phyloP scores from a whole-genome alignment of 1,140 invertebrate species.

The Heliconius nattereri region DNA sequence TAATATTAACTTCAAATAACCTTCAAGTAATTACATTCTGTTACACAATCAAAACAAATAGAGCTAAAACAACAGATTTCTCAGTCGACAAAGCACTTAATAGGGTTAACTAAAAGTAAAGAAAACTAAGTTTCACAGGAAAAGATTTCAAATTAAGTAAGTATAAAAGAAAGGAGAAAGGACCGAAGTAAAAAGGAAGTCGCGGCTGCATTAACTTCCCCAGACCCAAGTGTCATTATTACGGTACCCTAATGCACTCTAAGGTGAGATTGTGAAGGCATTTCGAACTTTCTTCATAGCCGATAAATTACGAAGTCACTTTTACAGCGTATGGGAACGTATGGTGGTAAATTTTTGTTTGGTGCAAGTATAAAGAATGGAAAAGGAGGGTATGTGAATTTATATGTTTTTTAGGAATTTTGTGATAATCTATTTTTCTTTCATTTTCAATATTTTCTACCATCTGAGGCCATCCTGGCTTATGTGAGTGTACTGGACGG shows the following conservation, averaged over 20 bases:
- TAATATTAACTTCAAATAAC: not conserved
- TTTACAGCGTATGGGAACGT: constrained; percentile 73
- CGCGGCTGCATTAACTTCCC: constrained; percentile 32
- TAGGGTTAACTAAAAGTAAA: constrained; percentile 12
- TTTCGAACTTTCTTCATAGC: constrained; percentile 69
- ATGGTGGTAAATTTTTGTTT: constrained; percentile 64
- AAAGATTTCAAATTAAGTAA: constrained; percentile 8
- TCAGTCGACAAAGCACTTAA: constrained; percentile 18
- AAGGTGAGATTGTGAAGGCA: constrained; percentile 64
- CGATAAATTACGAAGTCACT: constrained; percentile 79
- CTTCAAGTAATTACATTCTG: not conserved
- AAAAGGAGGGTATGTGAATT: no score
- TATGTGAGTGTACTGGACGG: no score
- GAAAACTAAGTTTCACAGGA: constrained; percentile 13
- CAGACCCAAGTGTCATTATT: constrained; percentile 40
- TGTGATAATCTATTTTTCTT: no score
- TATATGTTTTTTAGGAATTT: no score
- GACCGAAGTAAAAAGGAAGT: constrained; percentile 27
- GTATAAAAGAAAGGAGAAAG: constrained; percentile 14
- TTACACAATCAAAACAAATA: constrained; percentile 10
- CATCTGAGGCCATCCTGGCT: no score
- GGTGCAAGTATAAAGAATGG: constrained; percentile 36
- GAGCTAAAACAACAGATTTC: constrained; percentile 14
- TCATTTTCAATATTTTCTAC: no score
- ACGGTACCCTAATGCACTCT: constrained; percentile 40